Evolutionary conservation across 2,888 invertebrate genomes (phyloP).

Genomic region (Drosophila colorata): DNA sequence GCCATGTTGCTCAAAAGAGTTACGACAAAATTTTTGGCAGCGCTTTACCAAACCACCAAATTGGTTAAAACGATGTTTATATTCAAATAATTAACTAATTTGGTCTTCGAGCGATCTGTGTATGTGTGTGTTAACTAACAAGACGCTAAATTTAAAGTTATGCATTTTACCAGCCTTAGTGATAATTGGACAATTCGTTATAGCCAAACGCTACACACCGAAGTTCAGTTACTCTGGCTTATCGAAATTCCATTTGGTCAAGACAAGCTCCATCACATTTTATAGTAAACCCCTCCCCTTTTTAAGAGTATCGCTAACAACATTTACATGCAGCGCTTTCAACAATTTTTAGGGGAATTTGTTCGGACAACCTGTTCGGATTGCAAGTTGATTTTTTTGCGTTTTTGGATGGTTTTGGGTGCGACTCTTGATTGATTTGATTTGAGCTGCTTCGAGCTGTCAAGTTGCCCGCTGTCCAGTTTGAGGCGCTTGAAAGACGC

Average conservation of each 20-base stretch:
- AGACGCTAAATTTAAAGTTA: conserved; percentile 1
- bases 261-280: background rate
- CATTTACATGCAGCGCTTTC: conserved; percentile 39
- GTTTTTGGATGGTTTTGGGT: conserved; percentile 47
- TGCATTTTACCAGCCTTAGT: conserved; percentile 14
- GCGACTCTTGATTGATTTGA: conserved; percentile 72
- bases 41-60: conserved; percentile 9
- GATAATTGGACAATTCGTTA: conserved; percentile 11
- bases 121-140: conserved; percentile 4
- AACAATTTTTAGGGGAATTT: conserved; percentile 15
- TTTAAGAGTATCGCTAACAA: background rate
- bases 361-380: conserved; percentile 57
- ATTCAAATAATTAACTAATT: conserved; percentile 27
- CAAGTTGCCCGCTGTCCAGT: conserved; percentile 22
- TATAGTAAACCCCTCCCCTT: background rate
- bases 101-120: background rate
- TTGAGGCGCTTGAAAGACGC: conserved; percentile 38
- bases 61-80: conserved; percentile 14
- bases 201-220: conserved; percentile 4
- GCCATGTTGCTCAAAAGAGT: background rate
- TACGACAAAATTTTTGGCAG: conserved; percentile 2
- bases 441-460: conserved; percentile 46
- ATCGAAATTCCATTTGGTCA: background rate
- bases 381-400: conserved; percentile 44
- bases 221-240: background rate